Conservation (phyloP, 2,113 vertebrate genomes). For the Dermatemys mawii region DNA sequence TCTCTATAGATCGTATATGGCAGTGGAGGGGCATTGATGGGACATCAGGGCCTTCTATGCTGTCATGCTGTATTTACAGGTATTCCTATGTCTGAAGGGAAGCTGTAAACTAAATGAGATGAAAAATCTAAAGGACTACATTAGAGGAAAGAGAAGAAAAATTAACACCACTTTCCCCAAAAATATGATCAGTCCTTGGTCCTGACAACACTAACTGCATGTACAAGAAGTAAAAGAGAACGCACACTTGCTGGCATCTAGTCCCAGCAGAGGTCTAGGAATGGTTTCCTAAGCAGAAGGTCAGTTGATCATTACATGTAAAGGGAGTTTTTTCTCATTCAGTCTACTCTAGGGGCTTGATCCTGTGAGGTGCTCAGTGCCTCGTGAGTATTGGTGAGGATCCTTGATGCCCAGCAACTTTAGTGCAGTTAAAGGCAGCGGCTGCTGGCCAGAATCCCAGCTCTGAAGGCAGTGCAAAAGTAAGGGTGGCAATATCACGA, state of each 20-base stretch:
- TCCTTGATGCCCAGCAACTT: background rate
- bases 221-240: background rate
- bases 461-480: too few species aligned
- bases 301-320: fast-evolving
- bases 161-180: background rate
- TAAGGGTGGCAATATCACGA: too few species aligned
- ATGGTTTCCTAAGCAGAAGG: background rate
- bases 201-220: background rate
- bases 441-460: too few species aligned
- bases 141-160: background rate
- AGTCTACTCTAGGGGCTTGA: background rate
- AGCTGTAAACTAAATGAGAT: background rate
- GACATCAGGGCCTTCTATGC: background rate
- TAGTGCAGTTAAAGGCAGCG: background rate
- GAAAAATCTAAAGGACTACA: background rate
- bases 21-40: background rate
- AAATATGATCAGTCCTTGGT: background rate
- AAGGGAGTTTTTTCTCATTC: background rate
- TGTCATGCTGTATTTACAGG: background rate
- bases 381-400: background rate
- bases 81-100: background rate
- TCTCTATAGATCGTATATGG: background rate
- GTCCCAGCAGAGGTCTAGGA: background rate
- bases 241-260: background rate
- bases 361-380: background rate